phyloP scores from a whole-genome alignment of 2,113 vertebrate genomes.

The Phyllopteryx taeniolatus region DNA sequence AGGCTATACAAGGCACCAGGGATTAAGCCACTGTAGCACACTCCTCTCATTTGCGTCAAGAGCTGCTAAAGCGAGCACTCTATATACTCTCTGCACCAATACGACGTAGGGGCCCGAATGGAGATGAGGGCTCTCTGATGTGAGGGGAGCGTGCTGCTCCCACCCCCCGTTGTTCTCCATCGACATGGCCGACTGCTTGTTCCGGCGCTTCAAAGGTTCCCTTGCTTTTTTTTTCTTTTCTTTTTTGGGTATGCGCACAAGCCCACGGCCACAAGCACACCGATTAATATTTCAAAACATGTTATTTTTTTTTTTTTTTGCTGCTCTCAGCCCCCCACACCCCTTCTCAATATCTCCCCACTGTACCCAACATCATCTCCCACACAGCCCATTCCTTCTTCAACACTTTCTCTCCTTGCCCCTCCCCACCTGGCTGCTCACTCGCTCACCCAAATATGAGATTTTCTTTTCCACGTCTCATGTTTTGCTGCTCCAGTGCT shows the following conservation, averaged over 20 bases:
- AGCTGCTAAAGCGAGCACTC: conserved; percentile 53
- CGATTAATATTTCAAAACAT: conserved; percentile 75
- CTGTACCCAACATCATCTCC: conserved; percentile 42
- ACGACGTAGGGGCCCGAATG: conserved; percentile 27
- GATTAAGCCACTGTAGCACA: conserved; percentile 60
- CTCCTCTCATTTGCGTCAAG: conserved; percentile 64
- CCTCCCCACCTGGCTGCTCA: conserved; percentile 25
- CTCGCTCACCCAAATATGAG: conserved; percentile 56
- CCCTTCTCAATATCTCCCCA: not conserved
- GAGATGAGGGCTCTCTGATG: conserved; percentile 43
- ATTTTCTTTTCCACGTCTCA: conserved; percentile 75
- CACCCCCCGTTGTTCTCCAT: conserved; percentile 56
- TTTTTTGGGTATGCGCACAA: conserved; percentile 53
- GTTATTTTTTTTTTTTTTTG: conserved; percentile 72
- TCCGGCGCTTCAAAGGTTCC: conserved; percentile 70
- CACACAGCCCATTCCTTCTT: conserved; percentile 65
- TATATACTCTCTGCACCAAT: conserved; percentile 55
- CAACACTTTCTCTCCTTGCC: conserved; percentile 57
- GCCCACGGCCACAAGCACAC: conserved; percentile 74
- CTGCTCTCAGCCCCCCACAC: conserved; percentile 30
- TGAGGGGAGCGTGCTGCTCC: conserved; percentile 35
- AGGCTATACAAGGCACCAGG: conserved; percentile 66
- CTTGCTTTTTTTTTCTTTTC: conserved; percentile 43
- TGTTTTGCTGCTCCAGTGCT: conserved; percentile 78
- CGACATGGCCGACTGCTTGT: conserved; percentile 68